Evolutionary conservation across 2,888 invertebrate species (phyloP), one percentile per base, ranked within the genome.

Genomic region (Pyrrhosoma nymphula): DNA sequence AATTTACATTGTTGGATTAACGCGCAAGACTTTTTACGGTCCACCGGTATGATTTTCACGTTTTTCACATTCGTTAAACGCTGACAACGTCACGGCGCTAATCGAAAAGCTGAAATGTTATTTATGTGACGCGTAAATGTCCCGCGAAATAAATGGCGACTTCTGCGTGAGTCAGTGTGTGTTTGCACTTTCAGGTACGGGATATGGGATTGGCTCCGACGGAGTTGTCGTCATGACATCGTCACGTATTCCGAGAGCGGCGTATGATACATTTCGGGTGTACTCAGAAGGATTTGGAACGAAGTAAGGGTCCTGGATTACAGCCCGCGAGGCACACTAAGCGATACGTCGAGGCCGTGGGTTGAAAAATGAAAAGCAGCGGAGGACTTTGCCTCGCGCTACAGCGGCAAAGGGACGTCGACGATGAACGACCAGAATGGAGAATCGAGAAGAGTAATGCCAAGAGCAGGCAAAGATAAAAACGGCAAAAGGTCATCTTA

Each of bases 281-380:
- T 39, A 93, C 93, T 93, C 60, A 69, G 93, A 69, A 60, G 56
- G 90, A 56, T 93, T 93, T 75, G 93, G 75, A 75, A 69, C 93
- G 69, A 47, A 93, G 75, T 93, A 75, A 69, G 91, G 60, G 39
- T 39, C 18, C n/a, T n/a, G 93, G 93, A 93, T 93, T 93, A 93
- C 47, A 93, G 35, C 20, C 47, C 35, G 69, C 23, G 69, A 69
- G 47, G 69, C 63, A 55, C 26, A 39, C 93, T 93, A 63, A 75
- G 82, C 60, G 60, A 91, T 60, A 93, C 39, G 47, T 35, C 63
- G 63, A 63, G 63, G 30, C 39, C 63, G 63, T 39, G 60, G 23
- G 60, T 23, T 93, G n/a, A 91, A 56, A 23, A 93, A n/a, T 47
- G 63, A 35, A 18, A 93, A 47, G 60, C 39, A 56, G 30, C n/a